A percentile compares a stretch with the other conserved stretches of the same genome.
Evolutionary conservation across 1,140 invertebrate species (phyloP).

Genomic region (Drosophila rhopaloa): DNA sequence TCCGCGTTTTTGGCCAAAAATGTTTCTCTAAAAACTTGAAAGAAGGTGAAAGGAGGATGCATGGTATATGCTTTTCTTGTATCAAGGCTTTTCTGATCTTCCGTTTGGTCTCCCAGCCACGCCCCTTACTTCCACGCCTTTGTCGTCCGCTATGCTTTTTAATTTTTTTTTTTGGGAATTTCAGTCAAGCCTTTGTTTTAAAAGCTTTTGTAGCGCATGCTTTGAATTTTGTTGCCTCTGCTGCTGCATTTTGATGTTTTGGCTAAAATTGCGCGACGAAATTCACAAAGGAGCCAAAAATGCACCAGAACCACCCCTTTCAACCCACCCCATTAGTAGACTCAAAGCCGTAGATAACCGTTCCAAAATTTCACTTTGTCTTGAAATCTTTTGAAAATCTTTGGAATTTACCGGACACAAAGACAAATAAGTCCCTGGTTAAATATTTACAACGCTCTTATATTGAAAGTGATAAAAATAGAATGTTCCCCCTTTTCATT

Average conservation of each 20-base stretch:
- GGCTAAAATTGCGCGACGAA: constrained; percentile 67
- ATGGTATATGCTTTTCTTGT: constrained; percentile 31
- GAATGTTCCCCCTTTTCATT: constrained; percentile 25
- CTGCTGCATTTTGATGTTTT: constrained; percentile 71
- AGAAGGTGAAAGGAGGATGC: constrained; percentile 9
- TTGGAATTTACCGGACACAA: constrained; percentile 19
- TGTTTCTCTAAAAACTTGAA: constrained; percentile 9
- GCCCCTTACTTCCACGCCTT: not conserved
- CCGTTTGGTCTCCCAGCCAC: constrained; percentile 27
- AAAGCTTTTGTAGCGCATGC: constrained; percentile 58
- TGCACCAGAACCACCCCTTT: constrained; percentile 21
- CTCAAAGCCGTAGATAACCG: constrained; percentile 35
- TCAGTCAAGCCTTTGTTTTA: constrained; percentile 62
- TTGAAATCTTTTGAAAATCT: constrained; percentile 21
- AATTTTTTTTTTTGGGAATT: constrained; percentile 40
- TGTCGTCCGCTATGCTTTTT: constrained; percentile 11
- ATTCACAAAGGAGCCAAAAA: constrained; percentile 65
- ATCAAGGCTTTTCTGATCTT: constrained; percentile 50
- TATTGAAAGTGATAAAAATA: constrained; percentile 5
- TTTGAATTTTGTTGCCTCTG: constrained; percentile 62
- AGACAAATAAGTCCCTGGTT: not conserved
- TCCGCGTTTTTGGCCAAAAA: constrained; percentile 7
- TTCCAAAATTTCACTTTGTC: constrained; percentile 50
- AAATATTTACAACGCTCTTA: constrained; percentile 1
- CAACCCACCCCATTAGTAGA: constrained; percentile 9